These are phyloP conservation scores for Agonopterix subpropinquella DNA, from an alignment of 2,888 invertebrate species.

Conservation along the genomic window DNA sequence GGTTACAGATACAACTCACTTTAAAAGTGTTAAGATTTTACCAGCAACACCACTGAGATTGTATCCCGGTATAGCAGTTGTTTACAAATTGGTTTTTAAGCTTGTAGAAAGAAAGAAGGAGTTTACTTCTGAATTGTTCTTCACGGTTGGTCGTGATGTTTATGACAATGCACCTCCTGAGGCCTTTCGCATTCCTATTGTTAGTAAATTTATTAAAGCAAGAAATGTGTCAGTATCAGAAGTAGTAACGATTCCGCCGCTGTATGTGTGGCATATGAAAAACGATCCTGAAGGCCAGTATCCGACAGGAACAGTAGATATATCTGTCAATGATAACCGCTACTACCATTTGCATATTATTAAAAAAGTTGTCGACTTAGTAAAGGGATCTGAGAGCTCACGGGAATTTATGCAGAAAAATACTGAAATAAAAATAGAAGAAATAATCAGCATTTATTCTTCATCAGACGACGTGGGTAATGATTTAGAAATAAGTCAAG, in stretches of 20 bases:
- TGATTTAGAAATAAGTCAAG: no score
- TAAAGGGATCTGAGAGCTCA: conserved; percentile 13
- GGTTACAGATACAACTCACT: conserved; percentile 31
- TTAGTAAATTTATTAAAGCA: conserved; percentile 21
- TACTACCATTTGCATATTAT: conserved; percentile 20
- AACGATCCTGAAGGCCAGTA: conserved; percentile 1
- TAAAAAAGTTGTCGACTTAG: conserved; percentile 17
- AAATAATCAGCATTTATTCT: no score
- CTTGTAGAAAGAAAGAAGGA: conserved; percentile 27
- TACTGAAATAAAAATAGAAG: no score
- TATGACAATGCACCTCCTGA: conserved; percentile 22
- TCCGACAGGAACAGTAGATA: conserved; percentile 17
- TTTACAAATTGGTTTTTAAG: conserved; percentile 36
- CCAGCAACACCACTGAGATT: conserved; percentile 39
- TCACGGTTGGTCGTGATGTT: conserved; percentile 37
- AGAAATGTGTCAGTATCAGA: conserved; percentile 30
- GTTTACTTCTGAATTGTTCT: conserved; percentile 36
- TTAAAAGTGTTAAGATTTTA: conserved; percentile 29
- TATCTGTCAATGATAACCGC: conserved; percentile 17
- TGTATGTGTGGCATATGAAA: conserved; percentile 47
- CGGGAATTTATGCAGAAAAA: no score
- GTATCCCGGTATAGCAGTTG: conserved; percentile 42
- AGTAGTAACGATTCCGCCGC: conserved; percentile 35
- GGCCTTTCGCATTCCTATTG: conserved; percentile 38
- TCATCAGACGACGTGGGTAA: no score